Evolutionary conservation across 2,888 invertebrate species (phyloP), one percentile per base, ranked within the genome.

Genomic region (Molorchus minor): DNA sequence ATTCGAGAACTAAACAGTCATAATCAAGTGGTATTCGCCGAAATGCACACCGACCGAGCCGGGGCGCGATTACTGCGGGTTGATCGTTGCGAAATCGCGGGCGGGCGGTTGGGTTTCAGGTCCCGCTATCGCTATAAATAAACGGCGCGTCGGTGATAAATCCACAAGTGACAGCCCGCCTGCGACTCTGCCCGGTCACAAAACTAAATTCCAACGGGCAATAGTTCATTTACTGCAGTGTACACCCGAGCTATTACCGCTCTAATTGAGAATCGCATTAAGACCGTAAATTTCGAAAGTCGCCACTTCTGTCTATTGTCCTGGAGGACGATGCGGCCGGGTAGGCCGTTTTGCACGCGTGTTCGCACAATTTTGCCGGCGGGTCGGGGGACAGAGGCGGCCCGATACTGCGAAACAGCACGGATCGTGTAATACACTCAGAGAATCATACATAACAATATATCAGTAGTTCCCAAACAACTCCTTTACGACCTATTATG

Each of bases 211-310:
- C 77, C 77, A 72, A 69, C 75, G 73, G 72, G 77, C 77, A 75
- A 78, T 78, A 79, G 78, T 79, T 79, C 78, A 78, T 79, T 77
- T 77, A 76, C 74, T 75, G 73, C 73, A 71, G 71, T 71, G 71
- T 73, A 74, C 77, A 71, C 82, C 83, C 84, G 82, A 83, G 83
- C 85, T 85, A 86, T 86, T 85, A 85, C 82, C 82, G 83, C 81
- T 85, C 85, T 85, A 86, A 86, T 86, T 86, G 86, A 85, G 86
- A 86, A 86, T 86, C 85, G 85, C 85, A 84, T 83, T 82, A 85
- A 84, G 83, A 84, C 83, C 84, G 85, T 86, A 86, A 86, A 86
- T 86, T 84, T 78, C 75, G 75, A 77, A 79, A 79, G 77, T 78
- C 77, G 76, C 77, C 76, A 76, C 77, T 77, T 75, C 74, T 75